phyloP scores from a whole-genome alignment of 2,888 invertebrate genomes.

The Clostera curtula region DNA sequence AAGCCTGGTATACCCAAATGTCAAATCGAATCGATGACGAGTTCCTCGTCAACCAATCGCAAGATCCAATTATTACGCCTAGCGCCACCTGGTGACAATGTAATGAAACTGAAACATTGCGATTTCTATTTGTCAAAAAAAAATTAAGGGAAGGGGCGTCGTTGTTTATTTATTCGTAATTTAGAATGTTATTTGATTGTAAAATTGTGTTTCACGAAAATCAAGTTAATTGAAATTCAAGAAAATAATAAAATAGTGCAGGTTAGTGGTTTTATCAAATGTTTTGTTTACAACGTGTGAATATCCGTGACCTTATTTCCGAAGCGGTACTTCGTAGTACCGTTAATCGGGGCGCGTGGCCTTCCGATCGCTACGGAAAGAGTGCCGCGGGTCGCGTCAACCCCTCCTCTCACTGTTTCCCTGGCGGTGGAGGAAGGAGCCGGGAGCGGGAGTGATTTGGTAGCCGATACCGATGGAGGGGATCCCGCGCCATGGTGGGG shows the following conservation, averaged over 20 bases:
- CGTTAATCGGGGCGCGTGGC: conserved; percentile 68
- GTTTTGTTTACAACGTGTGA: conserved; percentile 46
- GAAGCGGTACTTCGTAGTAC: conserved; percentile 64
- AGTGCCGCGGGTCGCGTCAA: conserved; percentile 58
- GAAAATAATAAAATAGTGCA: conserved; percentile 13
- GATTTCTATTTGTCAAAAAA: conserved; percentile 55
- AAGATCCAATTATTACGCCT: conserved; percentile 19
- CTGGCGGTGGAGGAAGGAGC: conserved; percentile 67
- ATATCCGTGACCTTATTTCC: conserved; percentile 70
- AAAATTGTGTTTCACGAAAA: too few relatives aligned
- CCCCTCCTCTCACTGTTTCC: conserved; percentile 69
- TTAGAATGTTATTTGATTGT: conserved; percentile 11
- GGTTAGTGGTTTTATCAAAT: conserved; percentile 34
- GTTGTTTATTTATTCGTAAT: conserved; percentile 27
- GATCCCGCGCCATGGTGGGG: conserved; percentile 72
- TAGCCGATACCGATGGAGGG: conserved; percentile 70
- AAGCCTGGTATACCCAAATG: conserved; percentile 10
- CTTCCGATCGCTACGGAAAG: conserved; percentile 41
- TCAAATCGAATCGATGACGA: conserved; percentile 16
- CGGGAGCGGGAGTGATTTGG: conserved; percentile 73
- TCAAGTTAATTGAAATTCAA: conserved; percentile 8
- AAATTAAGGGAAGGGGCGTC: conserved; percentile 40
- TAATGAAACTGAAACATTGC: conserved; percentile 48
- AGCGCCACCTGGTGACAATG: conserved; percentile 53
- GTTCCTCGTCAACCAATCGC: conserved; percentile 35